Conservation (phyloP, 23 tunicate genomes). For the Clavelina lepadiformis region DNA sequence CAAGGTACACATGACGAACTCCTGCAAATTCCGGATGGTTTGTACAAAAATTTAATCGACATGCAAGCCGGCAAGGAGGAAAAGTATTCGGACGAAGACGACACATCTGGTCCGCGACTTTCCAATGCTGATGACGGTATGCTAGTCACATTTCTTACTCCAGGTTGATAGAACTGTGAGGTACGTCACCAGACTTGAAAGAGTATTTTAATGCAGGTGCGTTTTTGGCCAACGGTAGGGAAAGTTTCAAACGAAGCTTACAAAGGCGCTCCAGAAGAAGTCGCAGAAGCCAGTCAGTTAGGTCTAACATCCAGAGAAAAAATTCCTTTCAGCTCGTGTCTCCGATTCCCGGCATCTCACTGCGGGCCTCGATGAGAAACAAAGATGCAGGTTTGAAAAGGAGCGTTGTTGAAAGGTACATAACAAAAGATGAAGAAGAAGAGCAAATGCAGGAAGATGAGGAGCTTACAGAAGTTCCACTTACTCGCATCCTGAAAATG, state of each 20-base stretch:
- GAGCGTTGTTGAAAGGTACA: background rate
- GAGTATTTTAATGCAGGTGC: too few relatives aligned
- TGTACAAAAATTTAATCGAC: conserved; percentile 72
- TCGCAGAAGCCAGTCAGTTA: background rate
- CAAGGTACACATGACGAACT: conserved; percentile 81
- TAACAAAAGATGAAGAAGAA: background rate
- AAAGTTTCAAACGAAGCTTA: too few relatives aligned
- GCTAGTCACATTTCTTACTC: background rate
- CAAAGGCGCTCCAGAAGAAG: background rate
- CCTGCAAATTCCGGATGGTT: conserved; percentile 49
- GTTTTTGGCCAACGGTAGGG: too few relatives aligned
- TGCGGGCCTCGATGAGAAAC: too few relatives aligned
- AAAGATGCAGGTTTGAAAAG: background rate
- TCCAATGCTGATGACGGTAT: background rate
- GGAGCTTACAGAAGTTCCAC: conserved; percentile 16
- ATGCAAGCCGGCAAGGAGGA: conserved; percentile 80
- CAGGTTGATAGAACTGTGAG: too few relatives aligned
- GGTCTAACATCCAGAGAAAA: too few relatives aligned
- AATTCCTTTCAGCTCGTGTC: too few relatives aligned
- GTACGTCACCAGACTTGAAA: too few relatives aligned
- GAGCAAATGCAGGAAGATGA: conserved; percentile 12
- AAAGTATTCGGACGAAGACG: background rate
- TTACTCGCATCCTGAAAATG: conserved; percentile 28
- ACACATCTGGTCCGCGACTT: background rate
- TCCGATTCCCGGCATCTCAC: too few relatives aligned